Conservation (phyloP, 2,113 vertebrate species). For the Chauna torquata region DNA sequence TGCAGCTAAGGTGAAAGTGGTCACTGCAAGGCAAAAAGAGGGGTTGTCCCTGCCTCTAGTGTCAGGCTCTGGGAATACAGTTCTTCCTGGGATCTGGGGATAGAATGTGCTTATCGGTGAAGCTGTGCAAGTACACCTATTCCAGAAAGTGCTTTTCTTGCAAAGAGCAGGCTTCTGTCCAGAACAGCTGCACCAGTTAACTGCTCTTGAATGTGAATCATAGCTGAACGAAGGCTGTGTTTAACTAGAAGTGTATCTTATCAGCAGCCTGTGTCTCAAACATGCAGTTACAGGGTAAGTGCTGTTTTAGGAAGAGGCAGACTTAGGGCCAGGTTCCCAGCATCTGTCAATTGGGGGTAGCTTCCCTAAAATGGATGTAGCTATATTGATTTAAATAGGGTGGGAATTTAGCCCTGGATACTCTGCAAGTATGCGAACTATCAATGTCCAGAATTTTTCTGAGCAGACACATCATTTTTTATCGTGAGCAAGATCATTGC, state of each 20-base stretch:
- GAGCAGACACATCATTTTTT: background rate
- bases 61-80: background rate
- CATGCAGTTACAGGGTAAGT: background rate
- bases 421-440: background rate
- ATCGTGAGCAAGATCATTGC: background rate
- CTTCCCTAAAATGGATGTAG: conserved; percentile 30
- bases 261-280: conserved; percentile 10
- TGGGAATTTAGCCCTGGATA: background rate
- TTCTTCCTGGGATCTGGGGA: background rate
- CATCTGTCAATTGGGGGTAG: background rate
- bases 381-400: conserved; percentile 2
- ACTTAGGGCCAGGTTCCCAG: background rate
- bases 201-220: conserved; percentile 1
- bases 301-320: background rate
- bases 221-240: background rate
- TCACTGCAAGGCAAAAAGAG: background rate
- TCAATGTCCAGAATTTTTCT: background rate
- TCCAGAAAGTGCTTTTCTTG: conserved; percentile 15
- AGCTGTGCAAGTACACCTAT: background rate
- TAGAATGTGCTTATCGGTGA: background rate
- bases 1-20: background rate
- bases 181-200: conserved; percentile 24
- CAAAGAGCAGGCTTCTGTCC: background rate
- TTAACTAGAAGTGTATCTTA: conserved; percentile 13
- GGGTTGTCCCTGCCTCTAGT: background rate